Conservation (phyloP, 2,888 invertebrate species). For the Leptopterna dolabrata region DNA sequence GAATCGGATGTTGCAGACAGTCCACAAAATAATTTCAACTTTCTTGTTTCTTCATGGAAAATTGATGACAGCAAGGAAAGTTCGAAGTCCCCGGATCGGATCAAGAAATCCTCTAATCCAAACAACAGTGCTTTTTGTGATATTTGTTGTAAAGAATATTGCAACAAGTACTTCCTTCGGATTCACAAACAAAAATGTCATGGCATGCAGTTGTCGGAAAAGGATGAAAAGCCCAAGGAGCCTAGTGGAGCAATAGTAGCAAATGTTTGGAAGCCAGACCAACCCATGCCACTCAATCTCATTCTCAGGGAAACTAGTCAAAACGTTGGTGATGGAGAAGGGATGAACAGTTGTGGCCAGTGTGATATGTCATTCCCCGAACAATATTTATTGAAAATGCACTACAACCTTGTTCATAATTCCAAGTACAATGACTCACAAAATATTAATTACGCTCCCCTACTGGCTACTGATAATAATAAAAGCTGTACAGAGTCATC, state of each 20-base stretch:
- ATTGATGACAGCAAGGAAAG: constrained; percentile 57
- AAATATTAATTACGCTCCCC: constrained; percentile 19
- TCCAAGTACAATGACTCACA: background rate
- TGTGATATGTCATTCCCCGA: constrained; percentile 59
- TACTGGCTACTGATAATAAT: background rate
- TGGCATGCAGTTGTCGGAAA: constrained; percentile 74
- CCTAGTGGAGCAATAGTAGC: background rate
- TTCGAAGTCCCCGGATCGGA: constrained; percentile 57
- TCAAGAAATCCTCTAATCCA: constrained; percentile 13
- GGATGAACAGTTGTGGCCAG: constrained; percentile 56
- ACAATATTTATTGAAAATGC: constrained; percentile 58
- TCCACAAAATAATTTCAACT: constrained; percentile 54
- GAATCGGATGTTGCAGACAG: constrained; percentile 56
- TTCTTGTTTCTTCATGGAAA: constrained; percentile 57
- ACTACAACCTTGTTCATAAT: constrained; percentile 57
- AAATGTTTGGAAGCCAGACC: constrained; percentile 56
- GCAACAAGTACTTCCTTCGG: constrained; percentile 89
- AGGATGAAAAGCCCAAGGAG: constrained; percentile 59
- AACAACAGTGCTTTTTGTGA: constrained; percentile 86
- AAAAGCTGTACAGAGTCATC: constrained; percentile 1
- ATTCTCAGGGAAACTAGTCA: constrained; percentile 60
- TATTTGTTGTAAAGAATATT: constrained; percentile 91
- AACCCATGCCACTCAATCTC: constrained; percentile 61
- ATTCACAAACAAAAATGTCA: constrained; percentile 93
- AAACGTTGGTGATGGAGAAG: constrained; percentile 53